Evolutionary conservation across 2,888 invertebrate genomes (phyloP), one percentile per base, ranked within the genome.

Genomic region (Drosophila paramelanica): DNA sequence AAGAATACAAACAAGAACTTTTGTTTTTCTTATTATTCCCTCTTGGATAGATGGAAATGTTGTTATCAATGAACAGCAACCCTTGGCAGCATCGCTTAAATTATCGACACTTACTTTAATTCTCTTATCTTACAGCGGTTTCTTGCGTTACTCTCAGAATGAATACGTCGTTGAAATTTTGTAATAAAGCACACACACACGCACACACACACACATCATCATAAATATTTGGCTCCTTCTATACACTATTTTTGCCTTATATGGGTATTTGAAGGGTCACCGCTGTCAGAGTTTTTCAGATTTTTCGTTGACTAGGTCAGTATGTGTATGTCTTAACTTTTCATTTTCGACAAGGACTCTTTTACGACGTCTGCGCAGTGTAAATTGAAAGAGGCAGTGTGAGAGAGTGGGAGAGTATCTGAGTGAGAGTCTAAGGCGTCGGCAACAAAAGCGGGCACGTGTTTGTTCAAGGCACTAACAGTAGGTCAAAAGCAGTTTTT

Each of bases 221-320:
- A 8, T 2, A 11, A n/a, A 20, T 33, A 46, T 27, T 57, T 27
- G 14, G 27, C 31, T 56, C 39, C 27, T 42, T 36, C 31, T 33
- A 10, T 33, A 36, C 25, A 20, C 42, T 56, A 67, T 45, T 51
- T 46, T 68, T 67, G 51, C 70, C 81, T 73, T 73, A 73, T 73
- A 80, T 84, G 87, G 85, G 13, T 71, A 84, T 87, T 55, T 39
- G 60, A 56, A 10, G 53, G 49, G 65, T 73, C 64, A 70, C 43
- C 70, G 46, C 39, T 62, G 69, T 42, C 56, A 56, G 51, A 45
- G 49, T 53, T 51, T 58, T 58, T 64, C 43, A 31, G 64, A 45
- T 70, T 66, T 65, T 71, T 71, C 79, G 77, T 85, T 85, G 85
- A 88, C 85, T 85, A 85, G 85, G 85, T 85, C 85, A 85, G 85